phyloP scores from a whole-genome alignment of 2,888 invertebrate species.

The Xanthostigma xanthostigma region DNA sequence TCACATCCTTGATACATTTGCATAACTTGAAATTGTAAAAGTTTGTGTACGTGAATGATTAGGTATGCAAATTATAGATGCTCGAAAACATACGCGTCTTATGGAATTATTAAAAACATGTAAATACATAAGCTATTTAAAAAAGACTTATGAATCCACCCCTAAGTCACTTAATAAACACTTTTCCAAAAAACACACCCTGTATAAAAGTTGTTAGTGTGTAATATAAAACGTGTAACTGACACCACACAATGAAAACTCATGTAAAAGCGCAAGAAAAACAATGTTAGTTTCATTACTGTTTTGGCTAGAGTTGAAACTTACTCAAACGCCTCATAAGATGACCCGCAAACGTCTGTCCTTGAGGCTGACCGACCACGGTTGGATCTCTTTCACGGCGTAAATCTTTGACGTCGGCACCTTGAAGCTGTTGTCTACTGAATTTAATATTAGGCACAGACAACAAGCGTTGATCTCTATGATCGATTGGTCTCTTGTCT shows the following conservation, averaged over 20 bases:
- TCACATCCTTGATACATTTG: too few species aligned
- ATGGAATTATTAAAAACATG: too few species aligned
- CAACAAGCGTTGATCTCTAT: constrained; percentile 51
- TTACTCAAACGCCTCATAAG: constrained; percentile 80
- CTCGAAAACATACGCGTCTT: too few species aligned
- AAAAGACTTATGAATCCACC: too few species aligned
- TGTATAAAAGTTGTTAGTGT: too few species aligned
- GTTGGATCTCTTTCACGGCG: constrained; percentile 18
- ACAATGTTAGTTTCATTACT: neutral
- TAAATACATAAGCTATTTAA: too few species aligned
- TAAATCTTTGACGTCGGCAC: constrained; percentile 28
- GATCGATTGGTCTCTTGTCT: constrained; percentile 26
- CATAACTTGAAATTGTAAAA: too few species aligned
- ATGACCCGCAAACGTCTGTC: constrained; percentile 50
- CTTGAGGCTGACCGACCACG: constrained; percentile 27
- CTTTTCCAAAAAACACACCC: too few species aligned
- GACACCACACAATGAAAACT: neutral
- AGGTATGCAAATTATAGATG: too few species aligned
- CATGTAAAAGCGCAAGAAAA: neutral
- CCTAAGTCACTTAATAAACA: too few species aligned
- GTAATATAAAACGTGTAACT: too few species aligned
- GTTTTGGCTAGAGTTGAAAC: constrained; percentile 35
- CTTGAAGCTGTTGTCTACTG: constrained; percentile 33
- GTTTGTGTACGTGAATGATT: too few species aligned
- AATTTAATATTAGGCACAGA: constrained; percentile 66